Evolutionary conservation across 2,888 invertebrate genomes (phyloP).

Genomic region (Sepiola atlantica): DNA sequence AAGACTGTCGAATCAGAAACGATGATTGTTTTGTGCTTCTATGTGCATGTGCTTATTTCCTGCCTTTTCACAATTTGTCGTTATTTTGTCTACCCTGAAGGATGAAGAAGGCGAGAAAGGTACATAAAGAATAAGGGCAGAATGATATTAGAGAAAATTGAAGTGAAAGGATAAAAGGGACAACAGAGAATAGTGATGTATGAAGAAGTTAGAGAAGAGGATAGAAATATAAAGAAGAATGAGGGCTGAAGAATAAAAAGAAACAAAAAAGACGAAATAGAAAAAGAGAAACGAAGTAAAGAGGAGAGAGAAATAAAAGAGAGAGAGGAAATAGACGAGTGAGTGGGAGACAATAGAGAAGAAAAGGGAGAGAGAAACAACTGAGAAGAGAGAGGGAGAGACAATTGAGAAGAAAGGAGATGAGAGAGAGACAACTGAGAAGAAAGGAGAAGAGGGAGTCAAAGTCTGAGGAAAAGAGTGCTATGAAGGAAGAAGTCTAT

Average conservation of each 20-base stretch:
- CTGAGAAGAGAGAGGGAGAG: background rate
- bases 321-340: background rate
- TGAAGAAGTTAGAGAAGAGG: background rate
- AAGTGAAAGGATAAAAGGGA: background rate
- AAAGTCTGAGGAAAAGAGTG: background rate
- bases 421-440: background rate
- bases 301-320: too few relatives aligned
- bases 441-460: background rate
- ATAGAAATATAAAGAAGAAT: background rate
- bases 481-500: too few relatives aligned
- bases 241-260: too few relatives aligned
- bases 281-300: background rate
- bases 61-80: background rate
- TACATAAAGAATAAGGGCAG: background rate
- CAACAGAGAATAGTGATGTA: background rate
- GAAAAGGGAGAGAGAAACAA: background rate
- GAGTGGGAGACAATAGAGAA: too few relatives aligned
- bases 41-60: background rate
- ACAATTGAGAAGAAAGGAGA: too few relatives aligned
- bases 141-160: background rate
- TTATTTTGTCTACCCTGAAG: background rate
- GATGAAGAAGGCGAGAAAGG: background rate
- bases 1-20: background rate
- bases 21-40: background rate
- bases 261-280: too few relatives aligned